Percentiles rank a stretch among this genome's conserved stretches.
Evolutionary conservation across 2,888 invertebrate genomes (phyloP).

Genomic region (Cheilosia grossa): DNA sequence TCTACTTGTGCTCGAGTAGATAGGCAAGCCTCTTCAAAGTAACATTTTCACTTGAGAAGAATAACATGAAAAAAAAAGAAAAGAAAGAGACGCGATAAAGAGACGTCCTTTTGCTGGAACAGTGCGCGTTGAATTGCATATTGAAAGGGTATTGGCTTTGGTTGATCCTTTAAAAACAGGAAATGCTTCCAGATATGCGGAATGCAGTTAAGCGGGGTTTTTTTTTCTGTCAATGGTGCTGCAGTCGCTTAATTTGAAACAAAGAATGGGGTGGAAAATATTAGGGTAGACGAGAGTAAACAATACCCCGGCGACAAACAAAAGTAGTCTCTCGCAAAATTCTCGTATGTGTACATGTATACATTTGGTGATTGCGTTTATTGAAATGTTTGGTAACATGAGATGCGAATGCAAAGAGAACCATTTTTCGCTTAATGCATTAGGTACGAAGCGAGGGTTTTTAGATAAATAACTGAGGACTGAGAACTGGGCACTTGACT

Average conservation of each 20-base stretch:
- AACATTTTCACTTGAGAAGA: slow-evolving; percentile 23
- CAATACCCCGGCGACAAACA: no score
- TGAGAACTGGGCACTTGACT: no score
- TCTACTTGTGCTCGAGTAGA: not conserved
- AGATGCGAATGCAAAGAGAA: no score
- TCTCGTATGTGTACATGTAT: no score
- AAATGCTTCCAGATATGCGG: not conserved
- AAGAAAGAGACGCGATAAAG: not conserved
- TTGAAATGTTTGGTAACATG: no score
- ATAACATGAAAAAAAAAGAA: not conserved
- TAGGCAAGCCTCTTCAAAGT: slow-evolving; percentile 11
- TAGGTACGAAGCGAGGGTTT: no score
- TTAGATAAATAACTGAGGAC: no score
- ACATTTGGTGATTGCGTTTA: no score
- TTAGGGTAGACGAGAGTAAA: not conserved
- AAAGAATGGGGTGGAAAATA: not conserved
- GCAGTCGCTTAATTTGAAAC: not conserved
- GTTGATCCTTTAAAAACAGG: slow-evolving; percentile 1
- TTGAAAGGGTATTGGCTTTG: slow-evolving; percentile 31
- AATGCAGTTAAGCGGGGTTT: not conserved
- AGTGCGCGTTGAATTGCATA: slow-evolving; percentile 22
- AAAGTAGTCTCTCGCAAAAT: no score
- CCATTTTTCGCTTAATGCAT: no score
- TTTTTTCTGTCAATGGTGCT: not conserved
- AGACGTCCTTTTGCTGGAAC: not conserved